A percentile compares a stretch with the other conserved stretches of the same genome.
These are phyloP conservation scores for Tenthredo mesomela DNA, from an alignment of 2,888 invertebrate genomes.

Conservation along the genomic window DNA sequence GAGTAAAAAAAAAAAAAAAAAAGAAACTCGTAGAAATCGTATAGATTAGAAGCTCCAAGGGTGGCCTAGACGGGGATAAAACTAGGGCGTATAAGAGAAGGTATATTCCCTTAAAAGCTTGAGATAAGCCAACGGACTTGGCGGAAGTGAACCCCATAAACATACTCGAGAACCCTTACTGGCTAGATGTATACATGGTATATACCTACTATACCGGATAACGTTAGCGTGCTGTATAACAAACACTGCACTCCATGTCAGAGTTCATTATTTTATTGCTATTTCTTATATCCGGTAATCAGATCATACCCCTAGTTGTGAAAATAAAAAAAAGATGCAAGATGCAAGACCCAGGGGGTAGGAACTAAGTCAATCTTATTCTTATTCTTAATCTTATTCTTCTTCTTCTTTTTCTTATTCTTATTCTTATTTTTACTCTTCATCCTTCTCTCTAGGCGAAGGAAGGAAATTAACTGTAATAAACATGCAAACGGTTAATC, in stretches of 20 bases:
- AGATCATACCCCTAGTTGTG: neutral
- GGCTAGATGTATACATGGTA: neutral
- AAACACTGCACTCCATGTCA: neutral
- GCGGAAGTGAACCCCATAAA: conserved; percentile 68
- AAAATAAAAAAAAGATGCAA: neutral
- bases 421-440: neutral
- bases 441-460: neutral
- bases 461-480: conserved; percentile 36
- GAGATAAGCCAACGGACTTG: conserved; percentile 63
- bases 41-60: conserved; percentile 27
- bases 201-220: neutral
- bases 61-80: conserved; percentile 54
- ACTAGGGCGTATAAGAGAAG: conserved; percentile 57
- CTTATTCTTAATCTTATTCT: neutral
- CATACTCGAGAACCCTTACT: conserved; percentile 57
- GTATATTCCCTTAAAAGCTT: conserved; percentile 62
- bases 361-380: conserved; percentile 8
- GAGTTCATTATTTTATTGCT: conserved; percentile 12
- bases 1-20: neutral
- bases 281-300: neutral
- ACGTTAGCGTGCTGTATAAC: conserved; percentile 13
- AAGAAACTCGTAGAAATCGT: conserved; percentile 34
- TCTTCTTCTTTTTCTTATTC: neutral
- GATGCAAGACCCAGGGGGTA: neutral
- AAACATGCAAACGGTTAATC: conserved; percentile 49